Conservation (phyloP, 2,888 invertebrate genomes). For the Amphipoea oculea region DNA sequence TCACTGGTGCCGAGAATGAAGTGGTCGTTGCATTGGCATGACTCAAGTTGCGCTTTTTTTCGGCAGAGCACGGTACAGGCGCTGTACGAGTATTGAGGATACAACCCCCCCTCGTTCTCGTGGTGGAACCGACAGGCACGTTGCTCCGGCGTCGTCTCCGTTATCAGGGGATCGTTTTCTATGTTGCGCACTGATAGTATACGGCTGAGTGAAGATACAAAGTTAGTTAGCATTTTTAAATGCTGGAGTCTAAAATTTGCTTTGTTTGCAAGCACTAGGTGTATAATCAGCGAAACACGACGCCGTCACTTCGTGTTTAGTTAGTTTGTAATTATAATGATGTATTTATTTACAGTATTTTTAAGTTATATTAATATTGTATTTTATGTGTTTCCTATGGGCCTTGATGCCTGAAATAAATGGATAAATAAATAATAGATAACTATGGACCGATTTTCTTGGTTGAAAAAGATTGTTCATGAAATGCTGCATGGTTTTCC, state of each 20-base stretch:
- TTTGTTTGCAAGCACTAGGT: neutral
- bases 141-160: constrained; percentile 91
- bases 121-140: constrained; percentile 93
- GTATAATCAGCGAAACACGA: no score
- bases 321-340: no score
- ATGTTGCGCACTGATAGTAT: constrained; percentile 91
- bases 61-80: constrained; percentile 93
- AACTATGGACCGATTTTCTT: neutral
- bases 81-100: constrained; percentile 93
- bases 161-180: constrained; percentile 92
- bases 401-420: no score
- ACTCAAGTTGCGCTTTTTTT: constrained; percentile 90
- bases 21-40: constrained; percentile 93
- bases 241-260: neutral
- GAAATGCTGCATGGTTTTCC: neutral
- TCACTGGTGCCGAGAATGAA: constrained; percentile 92
- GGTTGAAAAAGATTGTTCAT: neutral
- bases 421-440: no score
- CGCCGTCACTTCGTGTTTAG: no score
- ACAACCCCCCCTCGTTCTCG: constrained; percentile 92
- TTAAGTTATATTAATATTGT: no score
- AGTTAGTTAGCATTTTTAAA: neutral
- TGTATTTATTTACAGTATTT: no score
- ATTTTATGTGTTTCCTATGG: no score
- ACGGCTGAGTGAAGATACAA: constrained; percentile 82